Evolutionary conservation across 2,888 invertebrate genomes (phyloP), one percentile per base, ranked within the genome.

Genomic region (Micoletzkya japonica): DNA sequence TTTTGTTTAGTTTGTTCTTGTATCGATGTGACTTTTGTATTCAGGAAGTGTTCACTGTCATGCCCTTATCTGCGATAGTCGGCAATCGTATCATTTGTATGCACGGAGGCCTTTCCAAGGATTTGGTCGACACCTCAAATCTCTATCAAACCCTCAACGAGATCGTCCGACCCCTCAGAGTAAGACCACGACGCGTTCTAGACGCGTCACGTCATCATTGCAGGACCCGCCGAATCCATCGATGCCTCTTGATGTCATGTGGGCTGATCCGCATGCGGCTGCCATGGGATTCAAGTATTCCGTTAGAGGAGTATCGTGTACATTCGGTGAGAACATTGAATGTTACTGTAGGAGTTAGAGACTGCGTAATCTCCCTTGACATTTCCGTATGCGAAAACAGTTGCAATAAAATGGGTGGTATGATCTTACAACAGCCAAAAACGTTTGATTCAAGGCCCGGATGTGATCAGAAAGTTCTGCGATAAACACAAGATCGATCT

Each of bases 101-200:
- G 67, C 67, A 67, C 44, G 67, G 67, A 37, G 67, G 67, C 28
- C 30, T 67, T 1, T 67, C 67, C 26, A 50, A 52, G 64, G 64
- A 64, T 52, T 34, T 64, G 24, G 6, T 64, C 36, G 52, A 50
- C 34, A 20, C 34, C 30, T 28, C 64, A 26, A 64, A 36, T 26
- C 64, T 64, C 52, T 64, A 34, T 34, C 50, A 50, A 52, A 50
- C 52, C 26, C 64, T 64, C 26, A 64, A 64, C 24, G 64, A 64
- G 36, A 52, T 64, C 32, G 36, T 34, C 10, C 52, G 64, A 24
- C 64, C 64, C 10, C 64, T 64, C 26, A 6, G 32, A 26, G 64
- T 64, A 49, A 61, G 30, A n/a, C n/a, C n/a, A n/a, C n/a, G n/a
- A n/a, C n/a, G n/a, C n/a, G n/a, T n/a, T n/a, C n/a, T n/a, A n/a